Base-by-base conservation (phyloP, 2,888 invertebrate genomes). In the Quadroppia sp. region DNA sequence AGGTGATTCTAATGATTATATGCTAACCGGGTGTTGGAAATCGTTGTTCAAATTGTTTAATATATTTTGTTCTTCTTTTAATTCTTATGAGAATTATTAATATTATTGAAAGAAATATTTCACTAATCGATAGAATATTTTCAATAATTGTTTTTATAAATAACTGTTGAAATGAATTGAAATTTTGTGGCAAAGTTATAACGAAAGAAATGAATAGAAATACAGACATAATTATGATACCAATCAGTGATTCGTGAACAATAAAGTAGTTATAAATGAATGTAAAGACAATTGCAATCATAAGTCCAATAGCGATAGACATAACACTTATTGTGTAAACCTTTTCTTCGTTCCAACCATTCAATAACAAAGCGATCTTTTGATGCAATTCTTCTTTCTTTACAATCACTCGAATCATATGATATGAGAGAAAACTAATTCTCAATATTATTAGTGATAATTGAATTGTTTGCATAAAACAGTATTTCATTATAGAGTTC, bases 261-360 rank as follows among this genome's bases (percentile, higher is more conserved):
- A 73, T 28, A 9, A 73, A 23, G 23, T 73, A 73, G 30, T 73
- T 73, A 30, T 73, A 73, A 3, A 73, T 42, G 59, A 73, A 73
- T 28, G 69, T 48, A 28, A 69, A 70, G 2, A 48, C 48, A 28
- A 73, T 73, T 11, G 32, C 7, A 11, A 50, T 25, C 40, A 73
- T 73, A 3, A 73, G 53, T 30, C 70, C 28, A 15, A 73, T 4
- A 20, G 56, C 17, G 15, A 70, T 28, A 13, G 69, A 45, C 30
- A 48, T 36, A 17, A 73, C 25, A n/a, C 73, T 28, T 3, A 61
- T 61, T 20, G 70, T 73, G 30, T 73, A 70, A 3, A 69, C 11
- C 13, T 59, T 71, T 23, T 69, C 73, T n/a, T 64, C 40, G 9
- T n/a, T 11, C 23, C 3, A 1, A 20, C 20, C 64, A 6, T n/a